A percentile compares a stretch with the other conserved stretches of the same genome.
Evolutionary conservation across 1,140 invertebrate genomes (phyloP).

Genomic region (Euschistus heros): DNA sequence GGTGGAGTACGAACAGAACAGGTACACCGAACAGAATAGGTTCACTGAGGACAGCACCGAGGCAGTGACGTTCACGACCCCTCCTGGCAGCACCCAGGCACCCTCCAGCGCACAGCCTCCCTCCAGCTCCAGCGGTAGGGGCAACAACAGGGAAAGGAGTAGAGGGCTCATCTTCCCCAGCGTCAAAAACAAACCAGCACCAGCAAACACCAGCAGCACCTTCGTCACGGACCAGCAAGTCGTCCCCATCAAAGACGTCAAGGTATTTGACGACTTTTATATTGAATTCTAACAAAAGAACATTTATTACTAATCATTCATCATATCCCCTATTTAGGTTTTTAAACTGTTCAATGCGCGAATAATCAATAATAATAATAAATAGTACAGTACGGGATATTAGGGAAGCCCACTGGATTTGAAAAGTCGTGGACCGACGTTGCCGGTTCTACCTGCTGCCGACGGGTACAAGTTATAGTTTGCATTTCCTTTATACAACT

Average conservation of each 20-base stretch:
- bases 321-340: no score
- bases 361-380: no score
- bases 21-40: not conserved
- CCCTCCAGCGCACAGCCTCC: conserved; percentile 31
- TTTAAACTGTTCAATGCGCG: no score
- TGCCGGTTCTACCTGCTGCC: no score
- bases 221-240: conserved; percentile 57
- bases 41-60: conserved; percentile 44
- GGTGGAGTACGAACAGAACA: conserved; percentile 51
- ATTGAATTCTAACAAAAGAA: no score
- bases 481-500: no score
- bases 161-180: conserved; percentile 78
- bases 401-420: no score
- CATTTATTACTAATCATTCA: no score
- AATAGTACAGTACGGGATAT: no score
- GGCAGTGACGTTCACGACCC: conserved; percentile 28
- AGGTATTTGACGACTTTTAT: conserved; percentile 42
- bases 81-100: conserved; percentile 26
- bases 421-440: no score
- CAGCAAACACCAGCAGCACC: conserved; percentile 71
- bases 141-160: conserved; percentile 43
- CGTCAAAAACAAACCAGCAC: conserved; percentile 77
- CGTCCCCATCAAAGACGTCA: conserved; percentile 59
- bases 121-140: conserved; percentile 37
- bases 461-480: no score